Conservation (phyloP, 2,797 vertebrate genomes). For the Pseudochaenichthys georgianus region DNA sequence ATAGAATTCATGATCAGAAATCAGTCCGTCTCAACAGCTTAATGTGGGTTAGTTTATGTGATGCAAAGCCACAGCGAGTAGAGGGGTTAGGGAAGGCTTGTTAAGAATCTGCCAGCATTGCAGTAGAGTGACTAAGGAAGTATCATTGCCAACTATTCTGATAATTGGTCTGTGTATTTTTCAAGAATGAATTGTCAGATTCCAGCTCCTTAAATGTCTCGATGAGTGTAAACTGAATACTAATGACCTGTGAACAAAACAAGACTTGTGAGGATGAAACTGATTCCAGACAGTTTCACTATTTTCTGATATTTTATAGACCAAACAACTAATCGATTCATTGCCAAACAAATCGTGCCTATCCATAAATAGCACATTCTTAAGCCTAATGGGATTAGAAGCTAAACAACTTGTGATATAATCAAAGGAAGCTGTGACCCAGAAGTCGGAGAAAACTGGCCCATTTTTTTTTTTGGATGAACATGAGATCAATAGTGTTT, state of each 20-base stretch:
- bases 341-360: no score
- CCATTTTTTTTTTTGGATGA: not conserved
- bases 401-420: not conserved
- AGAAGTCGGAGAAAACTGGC: constrained; percentile 12
- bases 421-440: constrained; percentile 23
- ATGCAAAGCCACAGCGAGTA: not conserved
- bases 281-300: no score
- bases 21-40: not conserved
- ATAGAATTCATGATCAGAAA: no score
- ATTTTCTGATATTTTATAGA: no score
- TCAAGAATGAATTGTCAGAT: no score
- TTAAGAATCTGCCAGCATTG: constrained; percentile 1
- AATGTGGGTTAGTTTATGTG: not conserved
- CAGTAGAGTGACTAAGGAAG: constrained; percentile 1
- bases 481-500: constrained; percentile 1
- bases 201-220: no score
- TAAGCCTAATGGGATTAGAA: constrained; percentile 5
- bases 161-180: no score
- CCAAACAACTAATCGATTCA: no score
- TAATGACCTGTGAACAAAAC: no score
- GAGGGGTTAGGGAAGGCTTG: not conserved
- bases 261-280: no score
- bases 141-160: not conserved
- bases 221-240: no score
- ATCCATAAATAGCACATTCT: constrained; percentile 17